Evolutionary conservation across 1,140 invertebrate species (phyloP).

Genomic region (Penaeus vannamei): DNA sequence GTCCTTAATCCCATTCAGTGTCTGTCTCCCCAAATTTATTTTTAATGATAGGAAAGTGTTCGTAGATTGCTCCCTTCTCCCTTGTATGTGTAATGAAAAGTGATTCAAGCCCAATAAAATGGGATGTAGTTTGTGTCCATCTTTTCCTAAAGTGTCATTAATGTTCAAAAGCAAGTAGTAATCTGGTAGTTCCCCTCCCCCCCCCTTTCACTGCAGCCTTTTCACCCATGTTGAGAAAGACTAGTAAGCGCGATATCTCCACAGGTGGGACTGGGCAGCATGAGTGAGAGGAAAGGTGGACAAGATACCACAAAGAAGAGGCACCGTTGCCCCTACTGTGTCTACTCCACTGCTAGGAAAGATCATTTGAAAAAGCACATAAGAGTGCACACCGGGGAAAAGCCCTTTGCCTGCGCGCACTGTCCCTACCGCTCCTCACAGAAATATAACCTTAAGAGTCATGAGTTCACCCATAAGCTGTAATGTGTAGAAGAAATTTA

Average conservation of each 20-base stretch:
- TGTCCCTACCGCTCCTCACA: constrained; percentile 60
- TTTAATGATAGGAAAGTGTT: too few relatives aligned
- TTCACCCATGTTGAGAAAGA: too few relatives aligned
- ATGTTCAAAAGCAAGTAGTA: too few relatives aligned
- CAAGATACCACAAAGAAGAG: constrained; percentile 55
- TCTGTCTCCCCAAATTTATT: too few relatives aligned
- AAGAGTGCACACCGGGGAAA: constrained; percentile 56
- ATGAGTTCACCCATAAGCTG: constrained; percentile 59
- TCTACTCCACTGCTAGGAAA: constrained; percentile 61
- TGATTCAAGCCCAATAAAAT: too few relatives aligned
- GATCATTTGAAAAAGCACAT: constrained; percentile 62
- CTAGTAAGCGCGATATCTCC: constrained; percentile 38
- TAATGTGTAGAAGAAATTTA: constrained; percentile 16
- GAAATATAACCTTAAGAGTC: constrained; percentile 61
- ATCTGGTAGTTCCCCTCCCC: too few relatives aligned
- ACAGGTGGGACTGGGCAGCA: constrained; percentile 51
- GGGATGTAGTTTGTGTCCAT: too few relatives aligned
- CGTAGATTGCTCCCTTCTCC: too few relatives aligned
- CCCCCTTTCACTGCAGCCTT: too few relatives aligned
- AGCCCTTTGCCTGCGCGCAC: constrained; percentile 50
- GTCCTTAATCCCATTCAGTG: too few relatives aligned
- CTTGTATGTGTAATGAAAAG: too few relatives aligned
- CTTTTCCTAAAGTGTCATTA: too few relatives aligned
- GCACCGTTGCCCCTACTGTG: constrained; percentile 59
- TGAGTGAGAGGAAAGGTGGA: constrained; percentile 49